These are phyloP conservation scores for Lacanobia wlatinum DNA, from an alignment of 2,888 invertebrate genomes.

Conservation along the genomic window DNA sequence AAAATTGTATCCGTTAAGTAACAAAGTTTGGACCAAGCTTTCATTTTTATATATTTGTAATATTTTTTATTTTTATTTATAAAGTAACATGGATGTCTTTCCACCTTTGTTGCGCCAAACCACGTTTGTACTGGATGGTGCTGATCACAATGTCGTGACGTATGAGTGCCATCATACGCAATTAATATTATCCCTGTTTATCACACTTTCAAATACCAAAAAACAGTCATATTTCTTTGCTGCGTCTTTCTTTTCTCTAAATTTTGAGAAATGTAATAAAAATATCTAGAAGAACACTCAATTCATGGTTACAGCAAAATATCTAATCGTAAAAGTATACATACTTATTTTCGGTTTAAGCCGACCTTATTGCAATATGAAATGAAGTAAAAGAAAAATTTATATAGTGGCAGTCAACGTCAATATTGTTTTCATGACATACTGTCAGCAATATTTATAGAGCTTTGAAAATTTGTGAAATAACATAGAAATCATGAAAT, in stretches of 20 bases:
- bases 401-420: conserved; percentile 2
- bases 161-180: too few relatives aligned
- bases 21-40: background rate
- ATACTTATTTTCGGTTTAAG: conserved; percentile 1
- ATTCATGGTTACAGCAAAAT: background rate
- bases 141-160: too few relatives aligned
- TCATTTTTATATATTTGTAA: background rate
- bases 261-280: too few relatives aligned
- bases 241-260: too few relatives aligned
- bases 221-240: too few relatives aligned
- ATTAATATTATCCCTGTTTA: too few relatives aligned
- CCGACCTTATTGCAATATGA: conserved; percentile 13
- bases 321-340: background rate
- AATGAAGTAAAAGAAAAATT: conserved; percentile 10
- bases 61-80: too few relatives aligned
- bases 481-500: conserved; percentile 43
- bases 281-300: too few relatives aligned
- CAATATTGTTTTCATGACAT: conserved; percentile 21
- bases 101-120: too few relatives aligned
- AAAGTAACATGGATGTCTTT: too few relatives aligned
- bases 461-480: background rate
- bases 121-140: too few relatives aligned
- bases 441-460: background rate
- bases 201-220: too few relatives aligned
- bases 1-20: conserved; percentile 34